Conservation (phyloP, 2,888 invertebrate species). For the Chrysolina americana region DNA sequence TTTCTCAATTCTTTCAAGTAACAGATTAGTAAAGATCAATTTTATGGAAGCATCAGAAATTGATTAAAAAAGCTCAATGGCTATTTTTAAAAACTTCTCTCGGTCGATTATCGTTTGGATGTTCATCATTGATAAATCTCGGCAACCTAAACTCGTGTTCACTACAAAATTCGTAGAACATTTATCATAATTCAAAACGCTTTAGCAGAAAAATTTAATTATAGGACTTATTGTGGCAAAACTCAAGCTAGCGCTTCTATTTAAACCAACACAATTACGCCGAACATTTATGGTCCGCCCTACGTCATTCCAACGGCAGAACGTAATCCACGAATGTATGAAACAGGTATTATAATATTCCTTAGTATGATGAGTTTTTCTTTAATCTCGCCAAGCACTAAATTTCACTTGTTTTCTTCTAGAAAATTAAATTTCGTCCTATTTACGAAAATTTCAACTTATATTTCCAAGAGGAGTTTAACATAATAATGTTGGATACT, state of each 20-base stretch:
- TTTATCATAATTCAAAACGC: constrained; percentile 30
- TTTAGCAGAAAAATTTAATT: constrained; percentile 40
- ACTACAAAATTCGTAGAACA: constrained; percentile 9
- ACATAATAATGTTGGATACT: constrained; percentile 53
- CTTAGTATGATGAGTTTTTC: constrained; percentile 68
- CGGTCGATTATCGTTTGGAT: constrained; percentile 8
- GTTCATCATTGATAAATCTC: constrained; percentile 16
- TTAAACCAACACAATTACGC: constrained; percentile 60
- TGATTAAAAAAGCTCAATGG: not conserved
- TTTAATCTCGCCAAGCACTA: constrained; percentile 68
- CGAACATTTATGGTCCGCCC: constrained; percentile 60
- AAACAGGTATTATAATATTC: constrained; percentile 68
- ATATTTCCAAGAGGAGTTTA: constrained; percentile 50
- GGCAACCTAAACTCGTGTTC: not conserved
- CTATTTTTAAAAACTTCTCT: not conserved
- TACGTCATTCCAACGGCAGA: constrained; percentile 50
- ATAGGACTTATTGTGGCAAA: constrained; percentile 28
- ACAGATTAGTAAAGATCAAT: too few species aligned
- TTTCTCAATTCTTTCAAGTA: too few species aligned
- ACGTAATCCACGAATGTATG: constrained; percentile 67
- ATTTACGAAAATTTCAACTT: constrained; percentile 55
- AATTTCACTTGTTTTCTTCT: constrained; percentile 67
- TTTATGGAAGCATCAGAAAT: too few species aligned
- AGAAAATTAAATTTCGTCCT: constrained; percentile 66
- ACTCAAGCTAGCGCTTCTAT: constrained; percentile 38